Evolutionary conservation across 2,888 invertebrate species (phyloP), one percentile per base, ranked within the genome.

Genomic region (Sphaerophoria taeniata): DNA sequence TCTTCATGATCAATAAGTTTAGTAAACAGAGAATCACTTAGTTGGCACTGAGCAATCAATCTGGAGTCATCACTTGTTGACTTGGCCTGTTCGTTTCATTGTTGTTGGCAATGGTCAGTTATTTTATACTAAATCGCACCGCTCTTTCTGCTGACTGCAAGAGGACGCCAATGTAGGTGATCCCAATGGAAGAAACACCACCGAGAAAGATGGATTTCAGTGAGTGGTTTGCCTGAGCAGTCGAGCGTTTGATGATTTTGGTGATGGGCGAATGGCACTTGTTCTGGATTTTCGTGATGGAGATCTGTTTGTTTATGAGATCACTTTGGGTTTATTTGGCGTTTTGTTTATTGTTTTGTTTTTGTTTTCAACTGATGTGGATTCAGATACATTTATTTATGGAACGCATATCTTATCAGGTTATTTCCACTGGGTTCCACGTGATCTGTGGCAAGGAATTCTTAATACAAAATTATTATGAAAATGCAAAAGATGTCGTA

Each of bases 1-100:
- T 87, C 84, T 87, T 85, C 87, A 87, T 74, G 87, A 84, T 87
- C 87, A 84, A 87, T 87, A 85, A 84, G 87, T 81, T 81, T 78
- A 80, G 84, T 80, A 84, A 84, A 85, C 85, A 85, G 80, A 81
- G 85, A 85, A 85, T 85, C 85, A 85, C 85, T 85, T 85, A 85
- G 85, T 85, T 85, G 85, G 85, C 80, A 85, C 85, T 81, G 85
- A 85, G 81, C 85, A 85, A 85, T 85, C 85, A 85, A 85, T 85
- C 85, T 85, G 81, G 73, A 85, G 85, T 70, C 81, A 85, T 85
- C 85, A 85, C 85, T 85, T 85, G 85, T 85, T 85, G 85, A 85
- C 85, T 85, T 85, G 80, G 80, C 73, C 69, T 85, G 85, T 81
- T 70, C 33, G 76, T 80, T 56, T 80, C 76, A 63, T 85, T 76